These are phyloP conservation scores for Nothobranchius furzeri DNA, from an alignment of 2,113 vertebrate species.

Conservation along the genomic window DNA sequence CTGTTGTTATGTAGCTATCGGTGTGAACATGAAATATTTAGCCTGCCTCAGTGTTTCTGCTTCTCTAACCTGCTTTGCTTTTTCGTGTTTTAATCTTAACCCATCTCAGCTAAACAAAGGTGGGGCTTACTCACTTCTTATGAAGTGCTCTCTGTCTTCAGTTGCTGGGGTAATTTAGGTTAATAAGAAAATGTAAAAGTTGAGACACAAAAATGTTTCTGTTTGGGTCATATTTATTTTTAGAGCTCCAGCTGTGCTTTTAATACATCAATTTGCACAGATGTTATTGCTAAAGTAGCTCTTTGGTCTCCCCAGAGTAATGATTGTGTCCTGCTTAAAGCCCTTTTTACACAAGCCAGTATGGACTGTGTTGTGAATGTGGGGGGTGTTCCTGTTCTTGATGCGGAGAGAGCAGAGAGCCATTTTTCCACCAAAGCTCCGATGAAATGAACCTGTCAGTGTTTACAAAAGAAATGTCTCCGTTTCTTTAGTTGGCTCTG, in stretches of 20 bases:
- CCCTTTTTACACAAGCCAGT: conserved; percentile 21
- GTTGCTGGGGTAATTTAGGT: conserved; percentile 44
- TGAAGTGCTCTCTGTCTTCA: conserved; percentile 20
- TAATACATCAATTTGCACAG: not conserved
- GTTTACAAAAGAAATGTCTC: conserved; percentile 26
- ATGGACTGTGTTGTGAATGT: conserved; percentile 7
- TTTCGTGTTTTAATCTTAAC: conserved; percentile 33
- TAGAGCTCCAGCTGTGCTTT: conserved; percentile 13
- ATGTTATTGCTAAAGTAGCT: no score
- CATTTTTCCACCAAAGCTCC: not conserved
- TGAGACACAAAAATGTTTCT: conserved; percentile 8
- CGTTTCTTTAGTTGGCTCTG: conserved; percentile 15
- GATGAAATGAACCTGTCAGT: conserved; percentile 4
- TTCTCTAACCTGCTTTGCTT: conserved; percentile 67
- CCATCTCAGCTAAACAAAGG: conserved; percentile 8
- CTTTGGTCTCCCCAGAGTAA: not conserved
- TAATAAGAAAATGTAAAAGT: conserved; percentile 5
- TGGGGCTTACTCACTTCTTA: conserved; percentile 25
- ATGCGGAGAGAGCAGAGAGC: conserved; percentile 5
- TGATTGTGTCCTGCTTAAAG: conserved; percentile 39
- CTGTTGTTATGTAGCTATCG: no score
- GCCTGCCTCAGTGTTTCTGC: conserved; percentile 44
- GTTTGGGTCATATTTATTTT: conserved; percentile 13
- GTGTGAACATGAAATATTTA: conserved; percentile 1
- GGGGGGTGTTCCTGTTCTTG: not conserved